phyloP scores from a whole-genome alignment of 2,888 invertebrate species.

The Epirrhoe tristata region DNA sequence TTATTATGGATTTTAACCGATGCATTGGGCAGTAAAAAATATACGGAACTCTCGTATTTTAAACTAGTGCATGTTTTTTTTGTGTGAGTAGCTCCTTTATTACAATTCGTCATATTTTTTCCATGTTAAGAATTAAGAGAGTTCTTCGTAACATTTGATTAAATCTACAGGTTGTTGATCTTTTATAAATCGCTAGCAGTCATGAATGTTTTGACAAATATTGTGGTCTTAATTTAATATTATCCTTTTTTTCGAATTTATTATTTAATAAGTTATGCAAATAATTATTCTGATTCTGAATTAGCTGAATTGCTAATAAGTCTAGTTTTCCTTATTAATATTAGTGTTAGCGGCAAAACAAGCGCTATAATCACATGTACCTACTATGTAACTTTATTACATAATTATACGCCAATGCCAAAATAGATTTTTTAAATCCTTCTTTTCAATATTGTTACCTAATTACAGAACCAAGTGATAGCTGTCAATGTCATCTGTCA shows the following conservation, averaged over 20 bases:
- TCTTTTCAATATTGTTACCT: too few species aligned
- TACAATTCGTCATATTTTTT: conserved; percentile 16
- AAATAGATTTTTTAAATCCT: too few species aligned
- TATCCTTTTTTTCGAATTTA: too few species aligned
- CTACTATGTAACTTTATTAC: too few species aligned
- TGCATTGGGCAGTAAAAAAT: not conserved
- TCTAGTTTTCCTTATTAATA: too few species aligned
- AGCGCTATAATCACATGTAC: too few species aligned
- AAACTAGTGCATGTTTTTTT: not conserved
- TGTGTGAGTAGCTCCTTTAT: not conserved
- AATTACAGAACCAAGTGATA: not conserved
- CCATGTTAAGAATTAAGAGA: not conserved
- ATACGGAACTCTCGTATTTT: not conserved
- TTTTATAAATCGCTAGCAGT: conserved; percentile 11
- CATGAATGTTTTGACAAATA: conserved; percentile 12
- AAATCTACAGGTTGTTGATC: conserved; percentile 21
- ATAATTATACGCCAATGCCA: too few species aligned
- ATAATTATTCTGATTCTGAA: too few species aligned
- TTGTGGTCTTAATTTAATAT: not conserved
- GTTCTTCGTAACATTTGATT: conserved; percentile 16
- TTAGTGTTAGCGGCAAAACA: too few species aligned
- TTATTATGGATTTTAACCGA: too few species aligned
- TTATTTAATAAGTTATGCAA: too few species aligned
- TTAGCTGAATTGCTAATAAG: too few species aligned
- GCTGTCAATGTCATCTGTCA: conserved; percentile 14